Evolutionary conservation across 2,113 vertebrate genomes (phyloP).

Genomic region (Macroglossus sobrinus): DNA sequence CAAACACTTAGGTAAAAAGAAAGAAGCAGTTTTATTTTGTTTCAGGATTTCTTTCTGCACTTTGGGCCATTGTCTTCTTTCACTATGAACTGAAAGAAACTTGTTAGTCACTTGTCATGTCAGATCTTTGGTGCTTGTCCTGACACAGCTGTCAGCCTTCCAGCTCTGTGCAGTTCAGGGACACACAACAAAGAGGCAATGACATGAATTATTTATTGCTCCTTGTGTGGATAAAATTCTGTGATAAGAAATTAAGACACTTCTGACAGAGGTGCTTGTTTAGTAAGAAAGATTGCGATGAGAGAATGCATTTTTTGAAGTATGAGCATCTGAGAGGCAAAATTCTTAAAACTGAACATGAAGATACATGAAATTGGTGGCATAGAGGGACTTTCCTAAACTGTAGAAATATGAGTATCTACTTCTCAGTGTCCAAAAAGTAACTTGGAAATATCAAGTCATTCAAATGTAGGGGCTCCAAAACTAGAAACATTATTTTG

Average conservation of each 20-base stretch:
- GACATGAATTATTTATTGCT: conserved; percentile 91
- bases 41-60: conserved; percentile 80
- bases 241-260: conserved; percentile 89
- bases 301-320: conserved; percentile 71
- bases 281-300: conserved; percentile 79
- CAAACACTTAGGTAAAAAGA: conserved; percentile 85
- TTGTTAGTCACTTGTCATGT: conserved; percentile 91
- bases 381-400: not conserved
- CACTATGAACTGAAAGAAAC: conserved; percentile 85
- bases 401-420: not conserved
- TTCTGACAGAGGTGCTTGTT: conserved; percentile 82
- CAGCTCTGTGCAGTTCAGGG: conserved; percentile 84
- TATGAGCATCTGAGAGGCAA: conserved; percentile 52
- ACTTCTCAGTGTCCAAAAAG: not conserved
- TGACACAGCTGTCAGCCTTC: conserved; percentile 90
- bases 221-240: conserved; percentile 85
- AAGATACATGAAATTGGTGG: conserved; percentile 44
- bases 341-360: conserved; percentile 40
- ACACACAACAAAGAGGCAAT: conserved; percentile 85
- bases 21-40: conserved; percentile 84
- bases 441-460: not conserved
- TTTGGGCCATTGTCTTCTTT: conserved; percentile 84
- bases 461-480: not conserved
- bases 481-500: not conserved
- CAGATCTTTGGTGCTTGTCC: conserved; percentile 87